Evolutionary conservation across 2,888 invertebrate species (phyloP).

Genomic region (Drosophila flavopinicola): DNA sequence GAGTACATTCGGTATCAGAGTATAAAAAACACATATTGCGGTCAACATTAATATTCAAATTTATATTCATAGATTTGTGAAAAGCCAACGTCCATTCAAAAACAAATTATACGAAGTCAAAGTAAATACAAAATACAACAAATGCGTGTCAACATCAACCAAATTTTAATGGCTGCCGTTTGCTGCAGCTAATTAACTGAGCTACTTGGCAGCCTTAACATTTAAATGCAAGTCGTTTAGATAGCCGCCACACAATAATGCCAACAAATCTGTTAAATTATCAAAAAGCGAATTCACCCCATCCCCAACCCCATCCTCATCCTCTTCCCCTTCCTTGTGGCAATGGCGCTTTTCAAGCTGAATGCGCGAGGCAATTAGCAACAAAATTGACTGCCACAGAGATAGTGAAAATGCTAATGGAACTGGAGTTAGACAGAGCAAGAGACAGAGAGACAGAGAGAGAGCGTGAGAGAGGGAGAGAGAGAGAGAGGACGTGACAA

Average conservation of each 20-base stretch:
- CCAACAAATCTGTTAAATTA: conserved; percentile 28
- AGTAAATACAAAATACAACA: no score
- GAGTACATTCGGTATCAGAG: no score
- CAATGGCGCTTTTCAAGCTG: conserved; percentile 36
- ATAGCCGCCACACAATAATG: conserved; percentile 21
- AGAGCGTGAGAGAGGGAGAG: neutral
- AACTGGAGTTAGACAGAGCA: conserved; percentile 4
- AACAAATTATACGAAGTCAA: no score
- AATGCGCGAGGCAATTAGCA: conserved; percentile 42
- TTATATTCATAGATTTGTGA: no score
- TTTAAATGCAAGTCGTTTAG: conserved; percentile 30
- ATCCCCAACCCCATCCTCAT: no score
- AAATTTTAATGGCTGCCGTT: neutral
- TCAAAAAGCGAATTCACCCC: neutral
- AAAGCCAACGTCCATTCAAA: no score
- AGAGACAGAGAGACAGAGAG: neutral
- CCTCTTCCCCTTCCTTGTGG: neutral
- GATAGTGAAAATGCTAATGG: conserved; percentile 11
- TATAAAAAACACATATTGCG: no score
- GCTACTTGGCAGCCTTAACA: neutral
- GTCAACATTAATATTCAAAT: no score
- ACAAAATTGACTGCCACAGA: conserved; percentile 18
- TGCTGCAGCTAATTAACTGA: conserved; percentile 19
- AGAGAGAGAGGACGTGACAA: conserved; percentile 18
- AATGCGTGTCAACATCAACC: no score